A percentile compares a stretch with the other conserved stretches of the same genome.
Evolutionary conservation across 1,140 invertebrate species (phyloP).

Genomic region (Anoplophora glabripennis): DNA sequence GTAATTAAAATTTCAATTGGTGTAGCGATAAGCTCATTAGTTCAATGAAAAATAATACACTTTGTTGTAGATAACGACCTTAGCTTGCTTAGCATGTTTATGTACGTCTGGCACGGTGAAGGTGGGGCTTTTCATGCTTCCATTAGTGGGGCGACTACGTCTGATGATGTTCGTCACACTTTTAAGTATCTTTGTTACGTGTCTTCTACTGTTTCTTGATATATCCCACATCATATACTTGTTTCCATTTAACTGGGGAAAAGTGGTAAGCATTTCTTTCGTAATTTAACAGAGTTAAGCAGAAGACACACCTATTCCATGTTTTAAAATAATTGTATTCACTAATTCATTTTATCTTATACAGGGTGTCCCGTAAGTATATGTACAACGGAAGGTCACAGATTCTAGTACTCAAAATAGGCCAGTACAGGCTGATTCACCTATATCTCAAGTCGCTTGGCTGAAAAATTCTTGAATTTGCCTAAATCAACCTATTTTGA

Average conservation of each 20-base stretch:
- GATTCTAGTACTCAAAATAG: no score
- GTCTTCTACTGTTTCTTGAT: conserved; percentile 78
- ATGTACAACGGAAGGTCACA: no score
- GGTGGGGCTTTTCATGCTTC: conserved; percentile 73
- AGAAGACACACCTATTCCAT: no score
- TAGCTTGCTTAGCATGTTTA: conserved; percentile 69
- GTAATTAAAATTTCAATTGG: no score
- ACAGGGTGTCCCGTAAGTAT: no score
- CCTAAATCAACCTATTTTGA: no score
- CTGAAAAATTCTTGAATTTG: no score
- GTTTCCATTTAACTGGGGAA: conserved; percentile 80
- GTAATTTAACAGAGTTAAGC: conserved; percentile 15
- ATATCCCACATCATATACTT: conserved; percentile 76
- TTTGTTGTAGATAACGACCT: conserved; percentile 65
- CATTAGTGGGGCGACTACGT: conserved; percentile 61
- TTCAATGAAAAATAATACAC: not conserved
- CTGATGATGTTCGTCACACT: conserved; percentile 78
- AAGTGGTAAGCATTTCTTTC: conserved; percentile 61
- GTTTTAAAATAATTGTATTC: no score
- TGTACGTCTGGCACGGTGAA: conserved; percentile 74
- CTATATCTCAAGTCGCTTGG: no score
- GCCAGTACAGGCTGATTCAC: no score
- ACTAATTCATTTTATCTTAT: no score
- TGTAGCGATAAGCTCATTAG: no score
- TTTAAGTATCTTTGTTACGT: conserved; percentile 76